A percentile compares a stretch with the other conserved stretches of the same genome.
Conservation (phyloP, 2,113 vertebrate species). For the Crotalus tigris region DNA sequence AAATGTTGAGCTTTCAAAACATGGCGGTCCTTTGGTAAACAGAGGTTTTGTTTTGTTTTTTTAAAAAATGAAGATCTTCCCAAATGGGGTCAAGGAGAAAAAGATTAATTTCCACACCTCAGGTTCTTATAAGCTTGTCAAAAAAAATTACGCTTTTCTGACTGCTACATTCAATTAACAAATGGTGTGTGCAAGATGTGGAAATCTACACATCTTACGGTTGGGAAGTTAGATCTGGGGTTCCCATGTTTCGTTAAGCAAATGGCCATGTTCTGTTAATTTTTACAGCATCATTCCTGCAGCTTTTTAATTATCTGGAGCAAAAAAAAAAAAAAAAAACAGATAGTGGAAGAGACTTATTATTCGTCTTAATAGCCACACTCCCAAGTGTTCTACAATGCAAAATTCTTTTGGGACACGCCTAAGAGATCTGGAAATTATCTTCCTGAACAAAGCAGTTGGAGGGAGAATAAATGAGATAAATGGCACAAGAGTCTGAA, state of each 20-base stretch:
- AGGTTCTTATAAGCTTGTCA: not conserved
- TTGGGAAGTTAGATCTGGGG: constrained; percentile 37
- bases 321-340: not conserved
- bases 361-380: not conserved
- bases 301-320: constrained; percentile 42
- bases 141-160: constrained; percentile 19
- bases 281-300: constrained; percentile 32
- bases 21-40: not conserved
- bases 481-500: not conserved
- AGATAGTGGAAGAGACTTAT: constrained; percentile 11
- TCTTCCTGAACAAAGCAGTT: not conserved
- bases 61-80: not conserved
- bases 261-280: constrained; percentile 26
- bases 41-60: too few relatives aligned
- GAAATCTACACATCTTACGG: constrained; percentile 19
- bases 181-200: constrained; percentile 33
- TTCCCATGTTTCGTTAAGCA: constrained; percentile 20
- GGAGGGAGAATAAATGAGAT: not conserved
- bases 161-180: constrained; percentile 33
- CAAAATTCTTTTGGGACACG: not conserved
- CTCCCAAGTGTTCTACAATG: not conserved
- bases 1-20: not conserved
- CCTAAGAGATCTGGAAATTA: not conserved
- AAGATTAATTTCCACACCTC: not conserved
- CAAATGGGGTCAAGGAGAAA: not conserved